phyloP scores from a whole-genome alignment of 1,140 invertebrate species.

The Lepidurus couesii region DNA sequence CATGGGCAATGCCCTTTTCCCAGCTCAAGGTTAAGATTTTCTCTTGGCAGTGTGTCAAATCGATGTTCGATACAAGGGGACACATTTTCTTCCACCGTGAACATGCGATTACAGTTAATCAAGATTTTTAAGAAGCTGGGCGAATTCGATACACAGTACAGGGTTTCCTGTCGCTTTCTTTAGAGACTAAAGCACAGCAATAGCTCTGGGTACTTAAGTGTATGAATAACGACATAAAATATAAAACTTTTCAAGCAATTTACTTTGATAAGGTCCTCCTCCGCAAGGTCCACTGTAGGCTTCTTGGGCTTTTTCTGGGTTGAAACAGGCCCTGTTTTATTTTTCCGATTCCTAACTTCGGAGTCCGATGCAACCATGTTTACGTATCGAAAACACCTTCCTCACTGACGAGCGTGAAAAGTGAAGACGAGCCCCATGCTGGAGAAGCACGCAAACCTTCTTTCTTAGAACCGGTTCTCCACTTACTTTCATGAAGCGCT shows the following conservation, averaged over 20 bases:
- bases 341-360: not conserved
- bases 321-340: not conserved
- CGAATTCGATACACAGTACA: no score
- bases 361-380: not conserved
- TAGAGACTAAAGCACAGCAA: no score
- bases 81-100: not conserved
- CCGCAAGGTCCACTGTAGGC: not conserved
- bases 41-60: not conserved
- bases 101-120: not conserved
- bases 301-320: slow-evolving; percentile 4
- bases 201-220: not conserved
- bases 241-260: not conserved
- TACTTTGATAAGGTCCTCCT: not conserved
- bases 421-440: not conserved
- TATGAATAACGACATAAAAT: not conserved
- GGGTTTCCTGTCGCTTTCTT: no score
- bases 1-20: not conserved
- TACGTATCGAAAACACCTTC: not conserved
- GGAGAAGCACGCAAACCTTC: not conserved
- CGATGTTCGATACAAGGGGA: not conserved
- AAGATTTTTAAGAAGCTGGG: no score
- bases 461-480: not conserved
- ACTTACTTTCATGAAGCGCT: not conserved
- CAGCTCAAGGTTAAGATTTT: not conserved
- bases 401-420: not conserved